Conservation (phyloP, 1,140 invertebrate species). For the Trigoniulus corallinus region DNA sequence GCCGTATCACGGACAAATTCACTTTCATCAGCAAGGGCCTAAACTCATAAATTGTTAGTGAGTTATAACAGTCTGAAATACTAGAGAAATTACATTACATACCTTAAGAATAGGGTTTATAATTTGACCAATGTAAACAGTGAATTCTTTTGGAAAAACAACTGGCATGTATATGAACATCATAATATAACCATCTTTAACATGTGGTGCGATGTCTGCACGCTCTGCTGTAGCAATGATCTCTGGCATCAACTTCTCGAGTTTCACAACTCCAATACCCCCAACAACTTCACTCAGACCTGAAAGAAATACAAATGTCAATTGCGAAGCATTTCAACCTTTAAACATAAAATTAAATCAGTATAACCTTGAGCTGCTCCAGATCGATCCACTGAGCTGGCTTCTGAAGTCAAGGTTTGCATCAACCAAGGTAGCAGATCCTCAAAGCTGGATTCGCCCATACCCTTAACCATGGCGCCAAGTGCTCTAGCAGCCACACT, state of each 20-base stretch:
- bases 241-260: constrained; percentile 95
- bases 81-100: constrained; percentile 6
- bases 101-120: constrained; percentile 92
- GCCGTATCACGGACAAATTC: constrained; percentile 97
- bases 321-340: too few relatives aligned
- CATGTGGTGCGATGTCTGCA: constrained; percentile 87
- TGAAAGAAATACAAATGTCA: constrained; percentile 14
- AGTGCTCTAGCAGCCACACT: constrained; percentile 83
- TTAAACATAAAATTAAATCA: not conserved
- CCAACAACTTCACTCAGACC: constrained; percentile 64
- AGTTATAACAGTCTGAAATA: not conserved
- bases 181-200: constrained; percentile 99
- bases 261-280: constrained; percentile 82
- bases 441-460: constrained; percentile 90
- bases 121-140: constrained; percentile 90
- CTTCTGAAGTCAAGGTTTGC: constrained; percentile 92
- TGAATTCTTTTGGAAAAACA: constrained; percentile 88
- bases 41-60: constrained; percentile 12
- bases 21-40: constrained; percentile 93
- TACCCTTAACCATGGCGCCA: constrained; percentile 92
- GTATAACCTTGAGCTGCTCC: constrained; percentile 85
- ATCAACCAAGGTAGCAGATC: constrained; percentile 94
- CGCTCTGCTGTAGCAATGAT: constrained; percentile 91
- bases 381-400: constrained; percentile 83
- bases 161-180: constrained; percentile 99